Conservation (phyloP, 37 sponge, comb jelly and placozoan genomes). For the Aplysina aerophoba region DNA sequence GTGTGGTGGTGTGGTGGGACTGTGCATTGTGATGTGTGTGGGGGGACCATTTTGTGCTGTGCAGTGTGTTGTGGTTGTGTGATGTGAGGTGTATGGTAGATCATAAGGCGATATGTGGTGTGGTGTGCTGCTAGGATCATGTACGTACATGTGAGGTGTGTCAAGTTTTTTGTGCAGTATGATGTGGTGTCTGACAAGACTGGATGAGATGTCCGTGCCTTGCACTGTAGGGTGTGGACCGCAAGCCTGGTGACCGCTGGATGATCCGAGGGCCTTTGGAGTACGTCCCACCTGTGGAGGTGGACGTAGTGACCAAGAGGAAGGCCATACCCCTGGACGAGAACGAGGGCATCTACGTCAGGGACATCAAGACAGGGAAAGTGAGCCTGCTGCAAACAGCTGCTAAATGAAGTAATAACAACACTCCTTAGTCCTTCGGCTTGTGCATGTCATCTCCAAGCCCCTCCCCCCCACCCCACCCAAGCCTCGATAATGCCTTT, state of each 20-base stretch:
- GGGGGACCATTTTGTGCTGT: neutral
- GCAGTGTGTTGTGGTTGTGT: neutral
- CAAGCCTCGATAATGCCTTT: too few relatives aligned
- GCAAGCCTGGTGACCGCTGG: constrained; percentile 96
- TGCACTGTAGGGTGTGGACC: constrained; percentile 62
- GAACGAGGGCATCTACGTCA: constrained; percentile 99
- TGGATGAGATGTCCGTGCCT: too few relatives aligned
- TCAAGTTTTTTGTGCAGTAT: too few relatives aligned
- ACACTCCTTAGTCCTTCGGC: too few relatives aligned
- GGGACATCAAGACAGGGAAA: constrained; percentile 97
- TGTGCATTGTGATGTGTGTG: neutral
- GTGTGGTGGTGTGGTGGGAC: neutral
- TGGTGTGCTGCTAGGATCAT: too few relatives aligned
- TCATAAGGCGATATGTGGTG: too few relatives aligned
- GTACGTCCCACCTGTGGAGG: constrained; percentile 97
- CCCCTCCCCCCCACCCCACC: too few relatives aligned
- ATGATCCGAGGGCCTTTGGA: constrained; percentile 98
- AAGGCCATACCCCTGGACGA: constrained; percentile 98
- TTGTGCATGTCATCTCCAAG: too few relatives aligned
- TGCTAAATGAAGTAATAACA: too few relatives aligned
- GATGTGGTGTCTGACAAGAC: too few relatives aligned
- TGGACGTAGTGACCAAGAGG: constrained; percentile 90
- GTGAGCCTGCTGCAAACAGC: constrained; percentile 36
- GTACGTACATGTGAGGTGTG: too few relatives aligned
- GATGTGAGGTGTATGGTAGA: too few relatives aligned